phyloP scores from a whole-genome alignment of 2,113 vertebrate genomes.

The Trematomus loennbergii region DNA sequence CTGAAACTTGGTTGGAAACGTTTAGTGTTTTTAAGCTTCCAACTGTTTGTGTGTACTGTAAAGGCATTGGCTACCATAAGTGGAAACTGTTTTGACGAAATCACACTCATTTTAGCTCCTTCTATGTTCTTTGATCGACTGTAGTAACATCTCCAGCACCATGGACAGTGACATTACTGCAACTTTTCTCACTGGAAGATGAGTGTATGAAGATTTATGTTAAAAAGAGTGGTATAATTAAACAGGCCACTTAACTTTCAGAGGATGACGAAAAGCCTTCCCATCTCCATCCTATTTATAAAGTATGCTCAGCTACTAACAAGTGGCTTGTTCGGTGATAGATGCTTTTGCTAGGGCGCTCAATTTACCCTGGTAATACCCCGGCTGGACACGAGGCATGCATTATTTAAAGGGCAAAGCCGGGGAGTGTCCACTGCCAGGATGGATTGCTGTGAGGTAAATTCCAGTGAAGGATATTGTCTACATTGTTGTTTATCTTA shows the following conservation, averaged over 20 bases:
- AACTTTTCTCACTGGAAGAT: not conserved
- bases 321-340: conserved; percentile 52
- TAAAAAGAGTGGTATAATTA: not conserved
- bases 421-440: conserved; percentile 36
- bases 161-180: conserved; percentile 32
- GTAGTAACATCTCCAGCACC: conserved; percentile 30
- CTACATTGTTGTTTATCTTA: conserved; percentile 60
- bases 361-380: conserved; percentile 58
- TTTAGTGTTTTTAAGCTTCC: too few species aligned
- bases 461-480: conserved; percentile 37
- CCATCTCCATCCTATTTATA: conserved; percentile 47
- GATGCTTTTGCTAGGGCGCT: conserved; percentile 37
- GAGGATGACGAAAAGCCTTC: conserved; percentile 5
- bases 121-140: not conserved
- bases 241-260: not conserved
- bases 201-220: not conserved
- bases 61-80: not conserved
- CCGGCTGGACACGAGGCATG: conserved; percentile 42
- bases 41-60: too few species aligned
- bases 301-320: conserved; percentile 54
- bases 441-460: conserved; percentile 38
- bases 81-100: not conserved
- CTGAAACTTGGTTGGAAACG: too few species aligned
- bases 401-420: conserved; percentile 55
- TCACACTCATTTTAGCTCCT: not conserved